Base-by-base conservation (phyloP, 2,888 invertebrate genomes). In the Auanema sp. region DNA sequence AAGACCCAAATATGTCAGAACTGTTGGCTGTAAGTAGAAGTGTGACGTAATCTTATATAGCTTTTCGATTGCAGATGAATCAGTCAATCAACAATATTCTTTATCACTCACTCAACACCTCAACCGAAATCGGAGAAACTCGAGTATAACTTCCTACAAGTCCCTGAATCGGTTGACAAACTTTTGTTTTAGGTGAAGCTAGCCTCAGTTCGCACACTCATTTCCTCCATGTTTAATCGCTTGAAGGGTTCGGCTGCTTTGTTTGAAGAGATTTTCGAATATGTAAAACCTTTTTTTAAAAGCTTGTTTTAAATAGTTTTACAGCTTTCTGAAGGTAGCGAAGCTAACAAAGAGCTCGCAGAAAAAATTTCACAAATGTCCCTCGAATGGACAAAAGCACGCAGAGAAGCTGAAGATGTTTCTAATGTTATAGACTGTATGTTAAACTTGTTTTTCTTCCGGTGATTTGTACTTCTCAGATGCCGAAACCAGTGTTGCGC, bases 21-120 rank as follows among this genome's bases (percentile, higher is more conserved):
- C 33, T 33, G 8, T 33, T 33, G 8, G 33, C 33, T 33, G 33
- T 33, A 33, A 3, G 33, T 33, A n/a, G n/a, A n/a, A n/a, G n/a
- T n/a, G n/a, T n/a, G n/a, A n/a, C n/a, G n/a, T n/a, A n/a, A n/a
- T n/a, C n/a, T n/a, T n/a, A n/a, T n/a, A n/a, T n/a, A n/a, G n/a
- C n/a, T n/a, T n/a, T n/a, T n/a, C n/a, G 21, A 47, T 47, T 47
- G 6, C 47, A 47, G 47, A 16, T 47, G 47, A 47, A 47, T 21
- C 16, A 21, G 16, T 47, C 47, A 5, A 47, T 47, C 21, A 18
- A 16, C 21, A 21, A 21, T 21, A 21, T 47, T 21, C 47, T 47
- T 16, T 21, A 47, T 16, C 47, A 21, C 10, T 47, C 47, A 21
- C 21, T 47, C 10, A 47, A 47, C 47, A 47, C 47, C 3, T 47